Conservation (phyloP, 2,888 invertebrate genomes). For the Notodonta ziczac region DNA sequence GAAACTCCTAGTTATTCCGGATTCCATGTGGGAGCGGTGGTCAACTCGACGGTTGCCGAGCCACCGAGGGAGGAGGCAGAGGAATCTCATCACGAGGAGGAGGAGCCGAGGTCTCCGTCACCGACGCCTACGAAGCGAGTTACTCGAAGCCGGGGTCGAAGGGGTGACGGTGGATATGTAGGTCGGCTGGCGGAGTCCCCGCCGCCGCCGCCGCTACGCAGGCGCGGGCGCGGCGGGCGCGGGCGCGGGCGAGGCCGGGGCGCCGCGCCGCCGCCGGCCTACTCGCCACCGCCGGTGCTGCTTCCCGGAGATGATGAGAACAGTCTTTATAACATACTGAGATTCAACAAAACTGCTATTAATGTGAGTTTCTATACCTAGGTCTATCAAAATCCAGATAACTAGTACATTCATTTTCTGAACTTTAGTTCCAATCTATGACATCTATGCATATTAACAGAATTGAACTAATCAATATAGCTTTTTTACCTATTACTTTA, state of each 20-base stretch:
- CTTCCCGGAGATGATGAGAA: conserved; percentile 90
- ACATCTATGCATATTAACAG: no score
- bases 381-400: no score
- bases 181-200: conserved; percentile 79
- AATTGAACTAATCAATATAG: no score
- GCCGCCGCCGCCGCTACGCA: conserved; percentile 72
- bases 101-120: conserved; percentile 82
- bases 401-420: no score
- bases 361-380: conserved; percentile 81
- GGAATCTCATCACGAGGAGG: conserved; percentile 64
- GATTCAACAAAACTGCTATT: conserved; percentile 92
- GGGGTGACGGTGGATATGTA: conserved; percentile 78
- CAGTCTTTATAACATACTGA: conserved; percentile 92
- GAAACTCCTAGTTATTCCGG: conserved; percentile 78
- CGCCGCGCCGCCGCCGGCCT: conserved; percentile 75
- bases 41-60: conserved; percentile 64
- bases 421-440: no score
- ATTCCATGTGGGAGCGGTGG: conserved; percentile 64
- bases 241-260: conserved; percentile 73
- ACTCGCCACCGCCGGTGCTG: conserved; percentile 80
- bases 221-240: conserved; percentile 69
- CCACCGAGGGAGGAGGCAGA: conserved; percentile 67
- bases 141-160: conserved; percentile 86
- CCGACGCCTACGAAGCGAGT: conserved; percentile 85
- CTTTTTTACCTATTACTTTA: no score